A percentile compares a stretch with the other conserved stretches of the same genome.
These are phyloP conservation scores for Anastrepha ludens DNA, from an alignment of 1,140 invertebrate species.

Conservation along the genomic window DNA sequence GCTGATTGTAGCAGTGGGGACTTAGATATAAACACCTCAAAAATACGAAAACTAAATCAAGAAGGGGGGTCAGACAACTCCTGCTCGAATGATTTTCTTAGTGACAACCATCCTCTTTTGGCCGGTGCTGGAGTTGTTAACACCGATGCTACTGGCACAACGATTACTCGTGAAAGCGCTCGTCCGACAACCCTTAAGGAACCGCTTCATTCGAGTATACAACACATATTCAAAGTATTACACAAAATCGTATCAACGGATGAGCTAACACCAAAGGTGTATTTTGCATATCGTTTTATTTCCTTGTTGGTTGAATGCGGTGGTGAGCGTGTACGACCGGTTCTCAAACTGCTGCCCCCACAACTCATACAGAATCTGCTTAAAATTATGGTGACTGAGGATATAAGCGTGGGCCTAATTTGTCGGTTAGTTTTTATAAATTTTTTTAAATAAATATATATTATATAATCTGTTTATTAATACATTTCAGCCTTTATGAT, in stretches of 20 bases:
- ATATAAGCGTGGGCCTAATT: conserved; percentile 70
- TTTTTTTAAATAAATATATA: background rate
- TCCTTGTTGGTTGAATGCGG: conserved; percentile 87
- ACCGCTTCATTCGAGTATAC: conserved; percentile 78
- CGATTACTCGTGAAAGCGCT: background rate
- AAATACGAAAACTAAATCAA: conserved; percentile 80
- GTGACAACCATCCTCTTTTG: conserved; percentile 65
- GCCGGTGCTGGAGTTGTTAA: conserved; percentile 21
- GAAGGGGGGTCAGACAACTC: conserved; percentile 78
- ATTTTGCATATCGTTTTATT: conserved; percentile 91
- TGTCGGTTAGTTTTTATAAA: conserved; percentile 57
- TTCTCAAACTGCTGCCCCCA: conserved; percentile 88
- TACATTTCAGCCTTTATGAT: conserved; percentile 85
- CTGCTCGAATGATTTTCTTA: conserved; percentile 77
- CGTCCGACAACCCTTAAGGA: conserved; percentile 76
- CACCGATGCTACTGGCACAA: background rate
- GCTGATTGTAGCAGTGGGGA: conserved; percentile 75
- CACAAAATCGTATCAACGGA: conserved; percentile 84
- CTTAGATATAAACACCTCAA: conserved; percentile 76
- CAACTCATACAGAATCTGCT: conserved; percentile 86
- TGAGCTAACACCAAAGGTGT: conserved; percentile 87
- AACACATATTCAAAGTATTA: conserved; percentile 83
- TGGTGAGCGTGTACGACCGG: conserved; percentile 81
- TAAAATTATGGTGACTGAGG: conserved; percentile 78
- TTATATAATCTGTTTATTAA: conserved; percentile 26